phyloP scores from a whole-genome alignment of 2,888 invertebrate genomes.

The Hirtodrosophila cameraria region DNA sequence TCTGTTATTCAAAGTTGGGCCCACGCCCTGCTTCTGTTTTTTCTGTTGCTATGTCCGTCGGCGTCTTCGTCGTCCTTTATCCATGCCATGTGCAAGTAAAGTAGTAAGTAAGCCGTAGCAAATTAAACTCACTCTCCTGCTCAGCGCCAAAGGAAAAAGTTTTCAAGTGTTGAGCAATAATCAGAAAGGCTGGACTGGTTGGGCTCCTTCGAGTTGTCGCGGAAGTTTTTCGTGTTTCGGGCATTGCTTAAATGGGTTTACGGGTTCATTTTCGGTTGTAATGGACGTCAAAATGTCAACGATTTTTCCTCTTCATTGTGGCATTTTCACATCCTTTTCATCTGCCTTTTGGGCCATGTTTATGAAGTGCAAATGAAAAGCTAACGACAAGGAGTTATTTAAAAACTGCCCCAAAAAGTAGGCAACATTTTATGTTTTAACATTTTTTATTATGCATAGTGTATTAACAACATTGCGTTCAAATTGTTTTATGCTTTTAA shows the following conservation, averaged over 20 bases:
- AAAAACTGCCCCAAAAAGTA: constrained; percentile 13
- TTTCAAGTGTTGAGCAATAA: constrained; percentile 77
- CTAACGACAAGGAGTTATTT: no score
- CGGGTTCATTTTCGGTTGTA: constrained; percentile 75
- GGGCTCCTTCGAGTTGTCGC: constrained; percentile 40
- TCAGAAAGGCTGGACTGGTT: constrained; percentile 71
- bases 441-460: no score
- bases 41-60: constrained; percentile 23
- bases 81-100: constrained; percentile 36
- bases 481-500: constrained; percentile 4
- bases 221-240: constrained; percentile 63
- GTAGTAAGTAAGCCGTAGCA: constrained; percentile 42
- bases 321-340: constrained; percentile 40
- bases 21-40: constrained; percentile 34
- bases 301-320: constrained; percentile 44
- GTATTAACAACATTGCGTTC: background rate
- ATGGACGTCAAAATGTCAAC: constrained; percentile 70
- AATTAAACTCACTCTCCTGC: constrained; percentile 42
- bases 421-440: constrained; percentile 32
- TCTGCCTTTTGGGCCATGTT: constrained; percentile 25
- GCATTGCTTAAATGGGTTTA: constrained; percentile 74
- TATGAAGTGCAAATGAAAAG: constrained; percentile 70
- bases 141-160: constrained; percentile 43
- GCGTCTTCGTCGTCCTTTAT: constrained; percentile 15
- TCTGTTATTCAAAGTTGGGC: constrained; percentile 75